Evolutionary conservation across 2,888 invertebrate species (phyloP).

Genomic region (Auanema sp.): DNA sequence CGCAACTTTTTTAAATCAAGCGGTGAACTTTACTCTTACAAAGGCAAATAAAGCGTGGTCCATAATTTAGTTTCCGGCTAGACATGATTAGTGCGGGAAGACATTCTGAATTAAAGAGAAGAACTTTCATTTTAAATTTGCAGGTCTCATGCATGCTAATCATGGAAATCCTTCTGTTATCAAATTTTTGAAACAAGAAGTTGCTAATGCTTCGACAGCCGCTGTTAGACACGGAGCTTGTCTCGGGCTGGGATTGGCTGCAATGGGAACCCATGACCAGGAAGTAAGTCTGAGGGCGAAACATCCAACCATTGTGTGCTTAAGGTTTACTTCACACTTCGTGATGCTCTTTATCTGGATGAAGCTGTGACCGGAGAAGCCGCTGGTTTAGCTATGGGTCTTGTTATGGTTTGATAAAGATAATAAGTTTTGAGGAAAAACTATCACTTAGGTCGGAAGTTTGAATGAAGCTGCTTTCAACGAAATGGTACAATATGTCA

Average conservation of each 20-base stretch:
- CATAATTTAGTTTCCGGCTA: background rate
- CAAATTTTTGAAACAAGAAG: slow-evolving; percentile 89
- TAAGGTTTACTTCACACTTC: slow-evolving; percentile 93
- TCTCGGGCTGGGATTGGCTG: slow-evolving; percentile 91
- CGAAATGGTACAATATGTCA: slow-evolving; percentile 75
- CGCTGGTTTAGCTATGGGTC: slow-evolving; percentile 97
- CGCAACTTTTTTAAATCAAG: background rate
- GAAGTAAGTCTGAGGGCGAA: slow-evolving; percentile 13
- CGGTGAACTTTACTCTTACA: background rate
- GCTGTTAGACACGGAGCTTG: slow-evolving; percentile 86
- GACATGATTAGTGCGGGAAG: background rate
- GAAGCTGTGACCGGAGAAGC: slow-evolving; percentile 99
- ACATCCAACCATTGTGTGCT: slow-evolving; percentile 65
- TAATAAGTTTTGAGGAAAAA: background rate
- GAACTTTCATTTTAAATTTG: slow-evolving; percentile 10
- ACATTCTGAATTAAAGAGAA: background rate
- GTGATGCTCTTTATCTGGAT: slow-evolving; percentile 94
- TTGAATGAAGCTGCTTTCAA: slow-evolving; percentile 75
- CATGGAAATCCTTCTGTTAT: slow-evolving; percentile 86
- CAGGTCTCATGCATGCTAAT: slow-evolving; percentile 94
- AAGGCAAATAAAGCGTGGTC: no score
- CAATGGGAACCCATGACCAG: slow-evolving; percentile 90
- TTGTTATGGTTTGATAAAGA: slow-evolving; percentile 92
- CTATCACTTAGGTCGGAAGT: slow-evolving; percentile 75
- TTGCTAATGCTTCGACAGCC: slow-evolving; percentile 84